phyloP scores from a whole-genome alignment of 2,888 invertebrate species.

The Phengaris arion region DNA sequence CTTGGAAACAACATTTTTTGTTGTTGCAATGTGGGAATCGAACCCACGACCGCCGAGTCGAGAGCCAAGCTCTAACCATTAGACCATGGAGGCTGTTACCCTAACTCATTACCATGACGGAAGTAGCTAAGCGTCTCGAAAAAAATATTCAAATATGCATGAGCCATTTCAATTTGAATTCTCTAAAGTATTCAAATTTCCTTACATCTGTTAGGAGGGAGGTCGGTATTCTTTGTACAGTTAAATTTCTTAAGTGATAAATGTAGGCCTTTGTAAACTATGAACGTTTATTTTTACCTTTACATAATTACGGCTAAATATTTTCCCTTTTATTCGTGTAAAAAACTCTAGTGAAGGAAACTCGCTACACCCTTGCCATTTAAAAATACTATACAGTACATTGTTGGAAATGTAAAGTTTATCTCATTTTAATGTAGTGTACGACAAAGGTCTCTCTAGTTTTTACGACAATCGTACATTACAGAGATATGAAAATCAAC shows the following conservation, averaged over 20 bases:
- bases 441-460: background rate
- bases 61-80: too few relatives aligned
- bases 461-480: background rate
- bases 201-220: conserved; percentile 21
- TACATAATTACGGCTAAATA: background rate
- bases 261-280: conserved; percentile 10
- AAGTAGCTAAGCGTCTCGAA: conserved; percentile 26
- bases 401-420: background rate
- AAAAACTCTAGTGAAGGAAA: background rate
- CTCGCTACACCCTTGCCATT: background rate
- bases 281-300: conserved; percentile 15
- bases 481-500: conserved; percentile 11
- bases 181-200: conserved; percentile 29
- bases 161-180: conserved; percentile 26
- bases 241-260: background rate
- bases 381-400: background rate
- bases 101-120: conserved; percentile 17
- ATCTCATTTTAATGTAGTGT: conserved; percentile 12
- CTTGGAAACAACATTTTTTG: too few relatives aligned
- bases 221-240: conserved; percentile 13
- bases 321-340: background rate
- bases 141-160: conserved; percentile 29
- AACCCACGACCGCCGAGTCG: too few relatives aligned
- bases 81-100: background rate
- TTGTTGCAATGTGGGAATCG: too few relatives aligned